Evolutionary conservation across 2,888 invertebrate species (phyloP), one percentile per base, ranked within the genome.

Genomic region (Trilocha varians): DNA sequence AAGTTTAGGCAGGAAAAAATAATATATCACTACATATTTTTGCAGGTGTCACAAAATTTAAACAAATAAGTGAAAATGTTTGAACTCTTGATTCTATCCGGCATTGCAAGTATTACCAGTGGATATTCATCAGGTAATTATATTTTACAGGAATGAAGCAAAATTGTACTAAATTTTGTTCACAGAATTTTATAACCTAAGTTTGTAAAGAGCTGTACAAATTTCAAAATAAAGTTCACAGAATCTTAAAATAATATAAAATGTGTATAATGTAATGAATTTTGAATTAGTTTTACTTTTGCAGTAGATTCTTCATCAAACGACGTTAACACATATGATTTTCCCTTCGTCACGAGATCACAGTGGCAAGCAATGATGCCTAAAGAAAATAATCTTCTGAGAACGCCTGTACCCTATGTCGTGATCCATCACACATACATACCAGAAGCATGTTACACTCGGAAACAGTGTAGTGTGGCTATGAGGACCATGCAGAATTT

Each of bases 381-480:
- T 0, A 88, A 74, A 41, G 46, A 70, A 15, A 72, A 70, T 16
- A 70, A 73, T 32, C 64, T 74, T 2, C 86, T 91, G 50, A 13
- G 52, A 3, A 87, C 82, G 5, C 91, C 91, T 0, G 89, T 91
- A 1, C 89, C 90, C 0, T 91, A 83, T 59, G 91, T 92, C 35
- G 90, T 93, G 40, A 90, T 93, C 47, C 92, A 93, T 65, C 93
- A 93, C 70, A 90, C 91, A 0, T 89, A 89, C 59, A 72, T 60
- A 25, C 90, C 91, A 0, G 61, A 70, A 1, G 90, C 88, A 6
- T 92, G 91, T 59, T 70, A 71, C 43, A 82, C 69, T 1, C 65
- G 69, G 3, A 70, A 71, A 1, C 78, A 83, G 3, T 92, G 91
- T 60, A 63, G 69, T 35, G 48, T 59, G n/a, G 88, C 90, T 2